These are phyloP conservation scores for Bombylius major DNA, from an alignment of 2,888 invertebrate species.

Conservation along the genomic window DNA sequence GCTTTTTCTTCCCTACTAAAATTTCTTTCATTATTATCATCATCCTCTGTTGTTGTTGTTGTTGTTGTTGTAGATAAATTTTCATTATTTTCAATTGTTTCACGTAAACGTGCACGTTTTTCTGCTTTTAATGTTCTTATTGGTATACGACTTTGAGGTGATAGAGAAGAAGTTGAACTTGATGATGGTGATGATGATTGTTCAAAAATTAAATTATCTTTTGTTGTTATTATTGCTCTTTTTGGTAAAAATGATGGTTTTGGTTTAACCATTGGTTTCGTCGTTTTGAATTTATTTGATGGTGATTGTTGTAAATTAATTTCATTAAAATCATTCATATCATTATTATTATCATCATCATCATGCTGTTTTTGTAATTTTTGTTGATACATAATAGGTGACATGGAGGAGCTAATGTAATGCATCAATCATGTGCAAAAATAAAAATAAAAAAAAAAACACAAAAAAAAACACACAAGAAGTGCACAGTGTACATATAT, in stretches of 20 bases:
- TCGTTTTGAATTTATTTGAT: too few relatives aligned
- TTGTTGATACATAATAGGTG: too few relatives aligned
- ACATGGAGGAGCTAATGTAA: too few relatives aligned
- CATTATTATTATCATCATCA: too few relatives aligned
- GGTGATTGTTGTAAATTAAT: neutral
- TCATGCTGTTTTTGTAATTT: too few relatives aligned
- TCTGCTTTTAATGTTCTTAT: constrained; percentile 34
- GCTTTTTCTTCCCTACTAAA: constrained; percentile 5
- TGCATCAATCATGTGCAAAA: too few relatives aligned
- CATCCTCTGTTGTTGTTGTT: constrained; percentile 12
- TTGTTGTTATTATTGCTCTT: constrained; percentile 26
- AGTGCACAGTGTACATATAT: too few relatives aligned
- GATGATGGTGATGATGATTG: constrained; percentile 3
- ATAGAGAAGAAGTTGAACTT: constrained; percentile 13
- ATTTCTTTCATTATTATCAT: neutral
- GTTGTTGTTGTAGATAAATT: constrained; percentile 17
- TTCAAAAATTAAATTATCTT: constrained; percentile 15
- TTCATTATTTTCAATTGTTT: neutral
- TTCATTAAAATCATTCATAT: too few relatives aligned
- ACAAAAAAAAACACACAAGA: too few relatives aligned
- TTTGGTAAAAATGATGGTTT: constrained; percentile 34
- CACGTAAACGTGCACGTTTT: constrained; percentile 24
- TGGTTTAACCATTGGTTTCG: neutral
- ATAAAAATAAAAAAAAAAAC: too few relatives aligned
- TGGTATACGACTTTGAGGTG: constrained; percentile 32